A percentile compares a stretch with the other conserved stretches of the same genome.
Evolutionary conservation across 2,113 vertebrate genomes (phyloP).

Genomic region (Bostrychus sinensis): DNA sequence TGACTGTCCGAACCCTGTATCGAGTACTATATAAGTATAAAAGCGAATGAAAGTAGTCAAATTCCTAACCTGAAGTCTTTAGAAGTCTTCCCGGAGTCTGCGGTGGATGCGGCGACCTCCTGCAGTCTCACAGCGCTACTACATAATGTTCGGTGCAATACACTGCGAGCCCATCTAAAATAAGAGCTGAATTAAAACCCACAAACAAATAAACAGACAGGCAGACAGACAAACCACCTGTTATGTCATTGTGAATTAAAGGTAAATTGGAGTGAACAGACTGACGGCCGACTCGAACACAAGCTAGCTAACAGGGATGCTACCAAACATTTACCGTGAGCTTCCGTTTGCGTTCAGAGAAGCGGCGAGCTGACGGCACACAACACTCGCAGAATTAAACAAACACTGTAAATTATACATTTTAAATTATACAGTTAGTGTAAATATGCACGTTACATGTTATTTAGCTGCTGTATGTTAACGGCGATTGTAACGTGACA

Average conservation of each 20-base stretch:
- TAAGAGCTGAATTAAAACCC: neutral
- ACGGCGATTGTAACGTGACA: slow-evolving; percentile 64
- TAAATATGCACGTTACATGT: neutral
- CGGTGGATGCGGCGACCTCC: slow-evolving; percentile 24
- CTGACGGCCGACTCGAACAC: no score
- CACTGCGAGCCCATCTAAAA: slow-evolving; percentile 34
- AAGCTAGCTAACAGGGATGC: slow-evolving; percentile 23
- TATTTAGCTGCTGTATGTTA: neutral
- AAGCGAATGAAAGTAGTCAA: no score
- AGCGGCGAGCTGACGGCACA: slow-evolving; percentile 46
- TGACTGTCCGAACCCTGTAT: no score
- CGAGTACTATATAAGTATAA: no score
- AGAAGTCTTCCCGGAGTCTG: slow-evolving; percentile 1
- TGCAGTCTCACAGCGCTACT: slow-evolving; percentile 48
- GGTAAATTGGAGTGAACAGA: no score
- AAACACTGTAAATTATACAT: slow-evolving; percentile 61
- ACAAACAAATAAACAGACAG: no score
- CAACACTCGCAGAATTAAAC: slow-evolving; percentile 43
- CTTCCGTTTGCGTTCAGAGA: slow-evolving; percentile 22
- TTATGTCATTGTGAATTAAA: no score
- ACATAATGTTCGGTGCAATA: slow-evolving; percentile 50
- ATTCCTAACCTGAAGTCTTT: slow-evolving; percentile 75
- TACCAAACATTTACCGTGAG: slow-evolving; percentile 61
- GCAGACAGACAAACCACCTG: no score
- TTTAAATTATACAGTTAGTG: neutral